Evolutionary conservation across 2,797 vertebrate genomes (phyloP), one percentile per base, ranked within the genome.

Genomic region (Falco columbarius): DNA sequence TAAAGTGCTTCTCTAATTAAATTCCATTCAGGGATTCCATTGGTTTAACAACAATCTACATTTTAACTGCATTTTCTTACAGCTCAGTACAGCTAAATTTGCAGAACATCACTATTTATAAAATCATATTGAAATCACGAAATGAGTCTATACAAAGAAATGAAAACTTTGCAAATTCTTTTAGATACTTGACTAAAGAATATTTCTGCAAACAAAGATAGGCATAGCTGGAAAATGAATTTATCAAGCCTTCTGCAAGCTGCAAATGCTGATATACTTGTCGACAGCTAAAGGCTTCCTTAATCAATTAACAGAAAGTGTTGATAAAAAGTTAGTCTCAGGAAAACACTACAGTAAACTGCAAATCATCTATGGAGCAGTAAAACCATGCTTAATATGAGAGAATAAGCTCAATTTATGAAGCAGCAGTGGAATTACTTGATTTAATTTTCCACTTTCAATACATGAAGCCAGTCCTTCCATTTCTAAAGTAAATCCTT

Each of bases 181-280:
- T 94, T 34, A 92, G 93, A 96, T 94, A 86, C 21, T 58, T 85
- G 62, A 20, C 61, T 83, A 68, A 81, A 70, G 32, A 91, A n/a
- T 85, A 83, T 91, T 94, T 95, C 91, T 96, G 91, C 96, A 91
- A 94, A 89, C 75, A 92, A 96, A 95, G 92, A 96, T 67, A 89
- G 40, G 72, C 79, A 86, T 55, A 61, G 47, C 71, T 96, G 84
- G 73, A 90, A 96, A 95, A 92, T 49, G 21, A 96, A 84, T 75
- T 95, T 79, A 71, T 76, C 88, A 87, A 95, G 74, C 52, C 49
- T 86, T 79, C 77, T 89, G 81, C 93, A 96, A 88, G 83, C 93
- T 97, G 96, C 90, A 95, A 86, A 73, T 12, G 27, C 72, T 95
- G 89, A 96, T 85, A 95, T 32, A 95, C 44, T 97, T 96, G 81